Conservation (phyloP, 2,888 invertebrate genomes). For the Lamellibrachia columna region DNA sequence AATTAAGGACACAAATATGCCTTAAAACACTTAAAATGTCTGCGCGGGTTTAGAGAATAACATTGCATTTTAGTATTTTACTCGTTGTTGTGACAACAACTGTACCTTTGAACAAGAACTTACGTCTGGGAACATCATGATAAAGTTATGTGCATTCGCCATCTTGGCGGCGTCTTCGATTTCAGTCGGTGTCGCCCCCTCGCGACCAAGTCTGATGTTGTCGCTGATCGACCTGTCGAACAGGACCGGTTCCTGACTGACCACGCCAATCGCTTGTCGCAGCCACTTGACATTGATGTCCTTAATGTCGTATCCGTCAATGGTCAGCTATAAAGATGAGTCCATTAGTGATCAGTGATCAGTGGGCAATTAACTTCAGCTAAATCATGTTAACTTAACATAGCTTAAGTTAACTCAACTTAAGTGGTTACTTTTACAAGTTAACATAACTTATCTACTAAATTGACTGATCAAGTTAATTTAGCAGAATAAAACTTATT, state of each 20-base stretch:
- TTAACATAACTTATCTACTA: no score
- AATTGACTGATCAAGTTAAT: no score
- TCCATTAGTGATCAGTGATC: no score
- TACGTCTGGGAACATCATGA: slow-evolving; percentile 20
- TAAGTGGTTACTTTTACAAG: no score
- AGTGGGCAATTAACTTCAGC: no score
- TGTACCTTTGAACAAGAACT: not conserved
- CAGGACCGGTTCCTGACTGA: slow-evolving; percentile 71
- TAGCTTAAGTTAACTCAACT: no score
- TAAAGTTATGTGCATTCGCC: slow-evolving; percentile 18
- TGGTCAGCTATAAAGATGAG: slow-evolving; percentile 40
- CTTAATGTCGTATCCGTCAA: slow-evolving; percentile 61
- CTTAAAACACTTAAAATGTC: no score
- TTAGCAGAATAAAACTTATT: no score
- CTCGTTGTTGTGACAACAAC: not conserved
- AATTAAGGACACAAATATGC: no score
- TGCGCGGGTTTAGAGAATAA: not conserved
- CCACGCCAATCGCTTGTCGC: slow-evolving; percentile 45
- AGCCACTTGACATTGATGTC: slow-evolving; percentile 45
- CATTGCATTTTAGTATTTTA: not conserved
- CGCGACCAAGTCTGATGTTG: slow-evolving; percentile 58
- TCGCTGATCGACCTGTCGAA: slow-evolving; percentile 66
- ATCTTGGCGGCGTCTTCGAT: slow-evolving; percentile 18
- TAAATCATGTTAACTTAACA: no score
- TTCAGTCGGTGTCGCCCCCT: not conserved